Evolutionary conservation across 2,888 invertebrate species (phyloP).

Genomic region (Smittia aterrima): DNA sequence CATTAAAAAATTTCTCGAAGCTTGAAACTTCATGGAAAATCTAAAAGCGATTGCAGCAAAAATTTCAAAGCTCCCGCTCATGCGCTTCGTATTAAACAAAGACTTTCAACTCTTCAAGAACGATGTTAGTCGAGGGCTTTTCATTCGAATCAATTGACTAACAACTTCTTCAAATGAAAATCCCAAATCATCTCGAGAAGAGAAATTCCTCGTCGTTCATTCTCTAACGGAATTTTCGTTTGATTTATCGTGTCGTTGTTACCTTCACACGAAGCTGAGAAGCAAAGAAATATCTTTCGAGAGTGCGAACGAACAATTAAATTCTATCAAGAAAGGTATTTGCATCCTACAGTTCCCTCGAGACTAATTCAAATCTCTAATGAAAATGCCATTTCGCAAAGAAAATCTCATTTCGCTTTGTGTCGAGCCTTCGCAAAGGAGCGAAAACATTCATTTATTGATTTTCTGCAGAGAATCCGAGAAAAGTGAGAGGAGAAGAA

Average conservation of each 20-base stretch:
- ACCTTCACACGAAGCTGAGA: neutral
- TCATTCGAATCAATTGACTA: no score
- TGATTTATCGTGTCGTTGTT: constrained; percentile 32
- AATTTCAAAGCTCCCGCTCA: constrained; percentile 13
- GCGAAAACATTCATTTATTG: constrained; percentile 34
- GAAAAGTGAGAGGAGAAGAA: constrained; percentile 18
- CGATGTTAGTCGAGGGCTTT: no score
- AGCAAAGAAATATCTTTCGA: neutral
- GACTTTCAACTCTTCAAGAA: no score
- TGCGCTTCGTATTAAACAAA: constrained; percentile 28
- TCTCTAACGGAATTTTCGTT: no score
- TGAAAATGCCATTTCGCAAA: constrained; percentile 37
- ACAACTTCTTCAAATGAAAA: no score
- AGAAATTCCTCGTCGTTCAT: constrained; percentile 39
- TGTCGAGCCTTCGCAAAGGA: constrained; percentile 18
- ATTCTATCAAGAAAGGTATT: constrained; percentile 38
- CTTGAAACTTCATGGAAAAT: neutral
- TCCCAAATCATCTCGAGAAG: neutral
- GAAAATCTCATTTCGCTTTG: constrained; percentile 31
- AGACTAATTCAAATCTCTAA: constrained; percentile 40
- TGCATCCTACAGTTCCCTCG: constrained; percentile 27
- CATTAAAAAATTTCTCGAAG: no score
- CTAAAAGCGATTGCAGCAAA: neutral
- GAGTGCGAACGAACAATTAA: constrained; percentile 26
- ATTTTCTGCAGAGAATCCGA: constrained; percentile 29